These are phyloP conservation scores for Diadegma fenestrale DNA, from an alignment of 2,888 invertebrate species.

Conservation along the genomic window DNA sequence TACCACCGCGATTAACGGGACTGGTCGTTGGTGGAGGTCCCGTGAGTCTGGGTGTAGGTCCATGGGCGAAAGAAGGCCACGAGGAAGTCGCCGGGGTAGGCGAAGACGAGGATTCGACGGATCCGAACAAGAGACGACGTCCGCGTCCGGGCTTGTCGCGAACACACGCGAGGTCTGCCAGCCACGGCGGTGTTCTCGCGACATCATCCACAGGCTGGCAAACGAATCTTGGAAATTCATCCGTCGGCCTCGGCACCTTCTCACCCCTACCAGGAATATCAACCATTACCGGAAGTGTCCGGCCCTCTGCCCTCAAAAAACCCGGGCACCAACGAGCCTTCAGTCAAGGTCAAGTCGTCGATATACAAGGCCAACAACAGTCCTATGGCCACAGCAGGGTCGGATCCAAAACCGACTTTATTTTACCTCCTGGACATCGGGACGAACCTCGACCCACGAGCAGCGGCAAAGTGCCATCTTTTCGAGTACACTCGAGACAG, in stretches of 20 bases:
- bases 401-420: slow-evolving; percentile 95
- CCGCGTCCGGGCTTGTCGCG: slow-evolving; percentile 77
- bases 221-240: slow-evolving; percentile 61
- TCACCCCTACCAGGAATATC: slow-evolving; percentile 65
- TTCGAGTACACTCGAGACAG: slow-evolving; percentile 92
- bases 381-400: slow-evolving; percentile 90
- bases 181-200: slow-evolving; percentile 91
- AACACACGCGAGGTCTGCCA: slow-evolving; percentile 92
- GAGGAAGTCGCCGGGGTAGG: slow-evolving; percentile 65
- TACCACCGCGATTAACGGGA: slow-evolving; percentile 67
- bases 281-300: slow-evolving; percentile 82
- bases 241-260: slow-evolving; percentile 40
- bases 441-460: slow-evolving; percentile 86
- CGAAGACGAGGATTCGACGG: slow-evolving; percentile 64
- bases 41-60: slow-evolving; percentile 65
- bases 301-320: slow-evolving; percentile 91
- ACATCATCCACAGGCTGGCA: slow-evolving; percentile 83
- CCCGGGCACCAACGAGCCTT: slow-evolving; percentile 93
- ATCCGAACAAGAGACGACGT: slow-evolving; percentile 75
- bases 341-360: slow-evolving; percentile 94
- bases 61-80: slow-evolving; percentile 66
- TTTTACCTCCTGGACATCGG: slow-evolving; percentile 94
- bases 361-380: slow-evolving; percentile 83
- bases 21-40: slow-evolving; percentile 47
- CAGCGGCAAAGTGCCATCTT: slow-evolving; percentile 85